These are phyloP conservation scores for Pseudachorutes palmiensis DNA, from an alignment of 1,140 invertebrate species.

Conservation along the genomic window DNA sequence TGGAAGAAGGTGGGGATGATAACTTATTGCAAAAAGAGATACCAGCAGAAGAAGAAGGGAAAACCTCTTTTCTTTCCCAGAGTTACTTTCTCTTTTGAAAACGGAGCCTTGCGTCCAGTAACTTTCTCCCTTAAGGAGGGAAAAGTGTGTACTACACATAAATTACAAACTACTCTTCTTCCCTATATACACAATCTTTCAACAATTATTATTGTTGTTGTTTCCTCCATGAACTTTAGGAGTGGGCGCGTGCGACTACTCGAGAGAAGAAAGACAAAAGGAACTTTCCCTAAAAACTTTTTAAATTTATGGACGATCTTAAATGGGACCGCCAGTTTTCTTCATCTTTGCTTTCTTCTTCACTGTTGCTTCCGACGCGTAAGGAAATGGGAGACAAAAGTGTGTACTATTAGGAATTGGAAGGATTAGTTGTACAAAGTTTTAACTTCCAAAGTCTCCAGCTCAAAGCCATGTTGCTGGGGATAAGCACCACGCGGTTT, in stretches of 20 bases:
- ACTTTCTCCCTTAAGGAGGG: not conserved
- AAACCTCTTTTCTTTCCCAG: not conserved
- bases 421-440: not conserved
- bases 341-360: not conserved
- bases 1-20: too few relatives aligned
- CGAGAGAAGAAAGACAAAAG: not conserved
- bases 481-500: not conserved
- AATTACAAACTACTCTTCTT: not conserved
- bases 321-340: slow-evolving; percentile 8
- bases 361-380: not conserved
- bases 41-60: not conserved
- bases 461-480: not conserved
- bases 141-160: not conserved
- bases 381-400: not conserved
- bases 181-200: not conserved
- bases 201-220: not conserved
- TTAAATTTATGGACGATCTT: slow-evolving; percentile 26
- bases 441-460: not conserved
- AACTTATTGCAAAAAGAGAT: not conserved
- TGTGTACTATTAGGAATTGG: not conserved
- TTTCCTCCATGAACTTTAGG: too few relatives aligned
- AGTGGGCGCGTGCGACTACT: not conserved
- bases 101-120: not conserved
- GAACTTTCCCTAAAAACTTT: slow-evolving; percentile 15
- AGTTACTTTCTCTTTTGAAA: not conserved